A percentile compares a stretch with the other conserved stretches of the same genome.
phyloP scores from a whole-genome alignment of 2,113 vertebrate genomes.

The Ceyx melanurus region DNA sequence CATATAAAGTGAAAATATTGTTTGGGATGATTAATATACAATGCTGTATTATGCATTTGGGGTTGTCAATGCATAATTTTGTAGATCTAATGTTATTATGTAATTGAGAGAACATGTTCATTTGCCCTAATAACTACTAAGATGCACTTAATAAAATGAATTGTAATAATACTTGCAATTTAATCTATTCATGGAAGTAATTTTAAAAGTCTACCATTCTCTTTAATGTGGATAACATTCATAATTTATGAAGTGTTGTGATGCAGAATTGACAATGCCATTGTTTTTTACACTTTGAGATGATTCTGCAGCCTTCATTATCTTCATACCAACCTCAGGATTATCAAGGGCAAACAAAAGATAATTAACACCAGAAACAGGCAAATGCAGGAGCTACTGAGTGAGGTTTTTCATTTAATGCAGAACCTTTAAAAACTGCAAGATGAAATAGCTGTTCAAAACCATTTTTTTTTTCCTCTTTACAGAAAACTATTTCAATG shows the following conservation, averaged over 20 bases:
- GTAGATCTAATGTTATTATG: conserved; percentile 82
- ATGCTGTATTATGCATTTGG: conserved; percentile 84
- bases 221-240: conserved; percentile 94
- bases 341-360: conserved; percentile 99
- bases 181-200: conserved; percentile 97
- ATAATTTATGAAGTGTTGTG: conserved; percentile 97
- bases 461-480: background rate
- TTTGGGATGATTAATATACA: conserved; percentile 84
- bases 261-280: conserved; percentile 95
- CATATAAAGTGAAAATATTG: conserved; percentile 85
- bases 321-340: conserved; percentile 87
- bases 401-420: conserved; percentile 77
- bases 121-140: conserved; percentile 95
- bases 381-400: conserved; percentile 78
- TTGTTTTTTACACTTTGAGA: conserved; percentile 91
- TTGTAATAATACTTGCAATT: conserved; percentile 98
- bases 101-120: conserved; percentile 86
- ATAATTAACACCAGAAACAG: conserved; percentile 93
- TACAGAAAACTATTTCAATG: conserved; percentile 24
- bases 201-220: conserved; percentile 93
- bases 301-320: conserved; percentile 95
- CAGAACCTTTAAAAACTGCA: conserved; percentile 79
- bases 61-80: conserved; percentile 85
- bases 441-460: conserved; percentile 79
- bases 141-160: conserved; percentile 96